phyloP scores from a whole-genome alignment of 2,888 invertebrate species.

The Campaea margaritaria region DNA sequence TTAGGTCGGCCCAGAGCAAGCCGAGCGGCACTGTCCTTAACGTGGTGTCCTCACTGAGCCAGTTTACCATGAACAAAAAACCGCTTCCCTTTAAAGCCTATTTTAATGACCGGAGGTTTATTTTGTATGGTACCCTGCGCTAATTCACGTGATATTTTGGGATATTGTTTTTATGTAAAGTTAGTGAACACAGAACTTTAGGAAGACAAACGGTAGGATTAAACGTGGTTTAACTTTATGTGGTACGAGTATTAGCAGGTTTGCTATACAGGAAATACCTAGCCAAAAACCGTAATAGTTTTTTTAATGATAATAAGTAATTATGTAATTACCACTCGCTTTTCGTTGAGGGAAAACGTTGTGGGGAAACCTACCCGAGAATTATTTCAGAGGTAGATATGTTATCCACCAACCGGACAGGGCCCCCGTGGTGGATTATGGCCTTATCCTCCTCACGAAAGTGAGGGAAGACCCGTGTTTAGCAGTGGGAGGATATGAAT shows the following conservation, averaged over 20 bases:
- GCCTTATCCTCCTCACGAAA: no score
- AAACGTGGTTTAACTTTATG: conserved; percentile 3
- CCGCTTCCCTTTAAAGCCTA: conserved; percentile 48
- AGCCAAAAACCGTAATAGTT: no score
- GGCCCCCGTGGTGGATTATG: no score
- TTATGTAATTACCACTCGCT: no score
- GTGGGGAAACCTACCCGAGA: no score
- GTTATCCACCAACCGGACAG: no score
- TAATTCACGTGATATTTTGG: conserved; percentile 32
- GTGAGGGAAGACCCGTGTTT: no score
- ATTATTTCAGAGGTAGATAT: no score
- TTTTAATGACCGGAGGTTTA: conserved; percentile 48
- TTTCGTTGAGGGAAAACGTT: no score
- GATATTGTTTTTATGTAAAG: conserved; percentile 25
- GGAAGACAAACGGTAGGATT: conserved; percentile 9
- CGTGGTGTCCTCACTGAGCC: conserved; percentile 42
- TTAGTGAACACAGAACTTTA: conserved; percentile 11
- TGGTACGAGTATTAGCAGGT: not conserved
- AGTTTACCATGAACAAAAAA: conserved; percentile 53
- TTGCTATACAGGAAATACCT: no score
- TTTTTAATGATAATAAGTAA: no score
- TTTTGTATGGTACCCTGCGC: conserved; percentile 35
- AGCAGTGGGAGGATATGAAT: no score
- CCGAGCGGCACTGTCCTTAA: conserved; percentile 55
- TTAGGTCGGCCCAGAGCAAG: conserved; percentile 60